Base-by-base conservation (phyloP, 2,888 invertebrate species). In the Torymus auratus region DNA sequence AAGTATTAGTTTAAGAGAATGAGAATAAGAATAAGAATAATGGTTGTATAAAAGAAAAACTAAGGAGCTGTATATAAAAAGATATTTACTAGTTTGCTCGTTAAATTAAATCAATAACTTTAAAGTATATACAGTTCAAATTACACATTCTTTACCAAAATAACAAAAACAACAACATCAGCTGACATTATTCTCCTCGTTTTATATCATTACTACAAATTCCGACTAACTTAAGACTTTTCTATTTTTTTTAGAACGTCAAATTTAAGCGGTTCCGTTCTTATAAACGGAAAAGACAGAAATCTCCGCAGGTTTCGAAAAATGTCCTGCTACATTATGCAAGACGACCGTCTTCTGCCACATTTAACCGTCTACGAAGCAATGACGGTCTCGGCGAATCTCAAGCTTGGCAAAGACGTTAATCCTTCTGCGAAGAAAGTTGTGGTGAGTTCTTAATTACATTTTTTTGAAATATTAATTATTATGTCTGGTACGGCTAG, bases 281-380 rank as follows among this genome's bases (percentile, higher is more conserved):
- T 95, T 78, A 96, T 98, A 86, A 98, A 98, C 89, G 96, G 96
- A 65, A 96, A 96, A 88, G 96, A 96, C 84, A 92, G 98, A 74
- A 97, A 97, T 91, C 92, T 97, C 62, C 93, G 98, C 58, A 93
- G 96, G 82, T 98, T 98, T 91, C 94, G 98, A 53, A 98, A 98
- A 91, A 94, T 97, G 91, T 97, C 98, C 14, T 98, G 98, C 89
- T 98, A 98, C 92, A 98, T 99, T 85, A 98, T 98, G 98, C 98
- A 99, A 90, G 97, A 97, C 87, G 97, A 97, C 90, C 95, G 96
- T 83, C 92, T 98, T 1, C 93, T 97, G 72, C 97, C 97, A 1
- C 97, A 98, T 90, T 93, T 99, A 50, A 96, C 97, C 0, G 98
- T 98, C 41, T 94, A 93, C 86, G 99, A 99, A 91, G 96, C 98